These are phyloP conservation scores for Aphidius colemani DNA, from an alignment of 2,888 invertebrate species.

Conservation along the genomic window DNA sequence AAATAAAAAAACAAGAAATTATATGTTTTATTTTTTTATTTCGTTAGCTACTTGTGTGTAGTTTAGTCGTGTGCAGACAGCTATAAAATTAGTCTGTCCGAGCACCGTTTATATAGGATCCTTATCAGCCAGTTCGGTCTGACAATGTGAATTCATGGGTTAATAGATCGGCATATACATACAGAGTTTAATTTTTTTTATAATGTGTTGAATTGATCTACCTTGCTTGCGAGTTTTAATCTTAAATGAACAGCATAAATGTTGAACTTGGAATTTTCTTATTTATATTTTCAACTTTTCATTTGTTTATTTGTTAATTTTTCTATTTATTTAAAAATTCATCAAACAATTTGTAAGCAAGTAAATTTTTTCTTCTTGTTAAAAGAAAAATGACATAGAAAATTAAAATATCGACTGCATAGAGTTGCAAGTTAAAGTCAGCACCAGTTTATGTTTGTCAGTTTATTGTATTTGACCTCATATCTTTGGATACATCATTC, in stretches of 20 bases:
- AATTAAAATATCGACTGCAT: too few relatives aligned
- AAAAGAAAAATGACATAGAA: too few relatives aligned
- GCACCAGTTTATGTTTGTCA: not conserved
- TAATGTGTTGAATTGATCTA: not conserved
- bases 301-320: not conserved
- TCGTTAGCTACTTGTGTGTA: too few relatives aligned
- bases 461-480: conserved; percentile 19
- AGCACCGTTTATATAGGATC: conserved; percentile 7
- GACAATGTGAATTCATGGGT: conserved; percentile 13
- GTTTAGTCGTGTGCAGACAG: conserved; percentile 6
- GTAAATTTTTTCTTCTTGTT: too few relatives aligned
- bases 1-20: too few relatives aligned
- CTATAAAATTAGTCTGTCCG: conserved; percentile 20
- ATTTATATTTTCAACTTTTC: not conserved
- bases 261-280: not conserved
- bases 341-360: not conserved
- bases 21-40: too few relatives aligned
- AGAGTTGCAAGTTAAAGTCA: too few relatives aligned
- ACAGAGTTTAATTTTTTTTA: not conserved
- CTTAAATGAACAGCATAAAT: not conserved
- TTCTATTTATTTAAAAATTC: not conserved
- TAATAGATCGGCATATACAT: not conserved
- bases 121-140: conserved; percentile 13
- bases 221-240: not conserved
- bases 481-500: conserved; percentile 24